Percentiles rank a stretch among this genome's conserved stretches.
These are phyloP conservation scores for Drosophila ezoana DNA, from an alignment of 2,888 invertebrate species.

Conservation along the genomic window DNA sequence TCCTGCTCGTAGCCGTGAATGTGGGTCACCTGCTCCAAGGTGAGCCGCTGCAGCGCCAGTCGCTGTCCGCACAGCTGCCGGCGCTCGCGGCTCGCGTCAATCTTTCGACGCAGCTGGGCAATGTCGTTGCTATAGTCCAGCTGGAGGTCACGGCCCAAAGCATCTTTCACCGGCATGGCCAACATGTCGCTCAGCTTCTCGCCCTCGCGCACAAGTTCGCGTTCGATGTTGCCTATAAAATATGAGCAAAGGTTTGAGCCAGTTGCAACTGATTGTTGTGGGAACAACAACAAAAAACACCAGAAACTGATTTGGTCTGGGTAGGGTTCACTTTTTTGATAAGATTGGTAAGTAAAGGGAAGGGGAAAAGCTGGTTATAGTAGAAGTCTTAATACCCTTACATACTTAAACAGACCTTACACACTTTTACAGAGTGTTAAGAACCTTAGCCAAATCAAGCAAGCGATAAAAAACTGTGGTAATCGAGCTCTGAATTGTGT, in stretches of 20 bases:
- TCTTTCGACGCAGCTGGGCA: slow-evolving; percentile 89
- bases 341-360: background rate
- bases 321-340: slow-evolving; percentile 1
- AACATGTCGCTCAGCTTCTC: slow-evolving; percentile 91
- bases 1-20: slow-evolving; percentile 91
- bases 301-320: background rate
- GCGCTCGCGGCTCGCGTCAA: slow-evolving; percentile 89
- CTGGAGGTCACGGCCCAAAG: slow-evolving; percentile 89
- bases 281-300: slow-evolving; percentile 1
- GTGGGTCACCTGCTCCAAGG: slow-evolving; percentile 91
- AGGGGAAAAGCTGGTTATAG: too few species aligned
- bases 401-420: too few species aligned
- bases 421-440: too few species aligned
- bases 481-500: too few species aligned
- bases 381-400: too few species aligned
- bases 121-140: slow-evolving; percentile 91
- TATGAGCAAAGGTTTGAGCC: slow-evolving; percentile 5
- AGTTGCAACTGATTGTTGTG: slow-evolving; percentile 25
- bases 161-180: slow-evolving; percentile 92
- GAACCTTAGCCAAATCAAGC: too few species aligned
- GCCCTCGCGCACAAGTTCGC: slow-evolving; percentile 90
- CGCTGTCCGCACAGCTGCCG: slow-evolving; percentile 91
- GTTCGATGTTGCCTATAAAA: slow-evolving; percentile 88
- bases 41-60: slow-evolving; percentile 90
- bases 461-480: too few species aligned